A percentile compares a stretch with the other conserved stretches of the same genome.
These are phyloP conservation scores for Tautogolabrus adspersus DNA, from an alignment of 2,113 vertebrate species.

Conservation along the genomic window DNA sequence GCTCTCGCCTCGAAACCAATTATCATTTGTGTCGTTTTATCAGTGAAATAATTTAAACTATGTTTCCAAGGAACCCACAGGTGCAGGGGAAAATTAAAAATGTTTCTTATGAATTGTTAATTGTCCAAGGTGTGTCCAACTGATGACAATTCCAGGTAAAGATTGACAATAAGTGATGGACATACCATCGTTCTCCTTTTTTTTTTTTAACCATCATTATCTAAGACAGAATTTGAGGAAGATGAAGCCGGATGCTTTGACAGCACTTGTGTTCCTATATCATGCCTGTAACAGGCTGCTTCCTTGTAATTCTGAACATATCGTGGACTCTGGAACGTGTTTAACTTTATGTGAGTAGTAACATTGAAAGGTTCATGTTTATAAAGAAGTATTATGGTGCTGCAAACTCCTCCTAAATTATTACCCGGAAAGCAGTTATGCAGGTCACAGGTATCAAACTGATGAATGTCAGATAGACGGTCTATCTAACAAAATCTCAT, in stretches of 20 bases:
- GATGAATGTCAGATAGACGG: background rate
- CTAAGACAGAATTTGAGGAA: background rate
- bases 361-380: background rate
- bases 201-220: no score
- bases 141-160: no score
- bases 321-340: slow-evolving; percentile 17
- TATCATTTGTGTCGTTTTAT: no score
- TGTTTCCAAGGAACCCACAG: no score
- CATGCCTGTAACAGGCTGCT: background rate
- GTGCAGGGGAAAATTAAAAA: no score
- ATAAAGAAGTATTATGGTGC: background rate
- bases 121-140: no score
- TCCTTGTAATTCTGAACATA: background rate
- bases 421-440: background rate
- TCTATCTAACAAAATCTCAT: background rate
- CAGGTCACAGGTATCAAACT: background rate
- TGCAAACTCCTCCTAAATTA: background rate
- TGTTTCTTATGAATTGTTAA: no score
- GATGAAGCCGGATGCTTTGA: background rate
- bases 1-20: no score
- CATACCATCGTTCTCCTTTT: no score
- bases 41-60: no score
- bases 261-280: no score
- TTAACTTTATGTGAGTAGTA: background rate
- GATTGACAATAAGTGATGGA: no score